phyloP scores from a whole-genome alignment of 2,888 invertebrate genomes.

The Nycteola revayana region DNA sequence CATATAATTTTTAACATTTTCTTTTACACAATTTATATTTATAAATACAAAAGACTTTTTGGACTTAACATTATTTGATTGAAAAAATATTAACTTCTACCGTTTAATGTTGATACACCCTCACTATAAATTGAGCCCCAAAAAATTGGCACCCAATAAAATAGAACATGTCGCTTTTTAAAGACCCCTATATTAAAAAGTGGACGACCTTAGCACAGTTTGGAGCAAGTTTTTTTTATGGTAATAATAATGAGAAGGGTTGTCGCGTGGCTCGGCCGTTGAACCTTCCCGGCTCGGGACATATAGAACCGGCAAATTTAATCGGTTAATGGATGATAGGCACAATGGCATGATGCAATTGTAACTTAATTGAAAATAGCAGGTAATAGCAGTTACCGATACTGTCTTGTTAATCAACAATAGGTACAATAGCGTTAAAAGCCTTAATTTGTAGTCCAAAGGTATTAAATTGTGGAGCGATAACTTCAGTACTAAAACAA shows the following conservation, averaged over 20 bases:
- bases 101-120: constrained; percentile 18
- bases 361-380: neutral
- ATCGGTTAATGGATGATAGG: constrained; percentile 26
- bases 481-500: no score
- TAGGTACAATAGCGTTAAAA: no score
- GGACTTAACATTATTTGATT: no score
- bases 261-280: constrained; percentile 68
- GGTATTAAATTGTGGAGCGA: no score
- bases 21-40: no score
- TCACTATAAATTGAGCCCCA: constrained; percentile 17
- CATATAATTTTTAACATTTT: no score
- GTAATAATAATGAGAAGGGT: constrained; percentile 60
- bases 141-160: constrained; percentile 37
- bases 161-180: constrained; percentile 21
- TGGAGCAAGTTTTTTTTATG: constrained; percentile 37
- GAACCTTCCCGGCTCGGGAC: constrained; percentile 45
- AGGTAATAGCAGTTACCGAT: no score
- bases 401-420: no score
- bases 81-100: constrained; percentile 26
- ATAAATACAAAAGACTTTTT: no score
- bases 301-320: constrained; percentile 17
- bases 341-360: constrained; percentile 14
- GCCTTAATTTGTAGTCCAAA: no score
- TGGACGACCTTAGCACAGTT: constrained; percentile 44
- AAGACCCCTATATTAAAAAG: constrained; percentile 29